Conservation (phyloP, 2,888 invertebrate species). For the Brachycybe producta region DNA sequence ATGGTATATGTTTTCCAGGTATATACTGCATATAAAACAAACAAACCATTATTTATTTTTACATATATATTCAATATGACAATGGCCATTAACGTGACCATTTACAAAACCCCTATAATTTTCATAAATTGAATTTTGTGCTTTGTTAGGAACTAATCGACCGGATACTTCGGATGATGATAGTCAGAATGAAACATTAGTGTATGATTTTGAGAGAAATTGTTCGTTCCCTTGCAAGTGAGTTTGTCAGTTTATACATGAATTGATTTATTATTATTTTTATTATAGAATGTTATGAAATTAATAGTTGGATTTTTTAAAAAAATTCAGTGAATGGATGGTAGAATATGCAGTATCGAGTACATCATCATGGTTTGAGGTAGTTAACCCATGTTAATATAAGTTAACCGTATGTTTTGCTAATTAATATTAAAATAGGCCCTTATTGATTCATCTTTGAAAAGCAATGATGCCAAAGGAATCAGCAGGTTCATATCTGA, state of each 20-base stretch:
- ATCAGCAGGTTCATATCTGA: not conserved
- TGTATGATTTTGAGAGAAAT: conserved; percentile 8
- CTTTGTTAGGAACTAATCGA: too few relatives aligned
- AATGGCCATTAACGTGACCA: not conserved
- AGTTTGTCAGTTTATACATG: not conserved
- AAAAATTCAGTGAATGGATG: conserved; percentile 15
- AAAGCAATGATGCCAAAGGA: not conserved
- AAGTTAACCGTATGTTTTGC: too few relatives aligned
- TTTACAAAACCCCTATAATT: not conserved
- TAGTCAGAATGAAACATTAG: not conserved
- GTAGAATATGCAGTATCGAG: conserved; percentile 9
- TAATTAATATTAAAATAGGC: not conserved
- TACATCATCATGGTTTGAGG: conserved; percentile 15
- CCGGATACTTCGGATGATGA: conserved; percentile 1
- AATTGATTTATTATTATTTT: not conserved
- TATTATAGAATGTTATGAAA: not conserved
- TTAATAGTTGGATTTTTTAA: not conserved
- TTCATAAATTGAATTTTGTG: not conserved
- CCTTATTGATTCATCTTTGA: not conserved
- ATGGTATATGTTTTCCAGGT: conserved; percentile 12
- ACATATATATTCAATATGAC: not conserved
- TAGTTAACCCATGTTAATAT: not conserved
- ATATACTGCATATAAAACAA: too few relatives aligned
- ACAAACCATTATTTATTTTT: not conserved
- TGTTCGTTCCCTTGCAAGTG: conserved; percentile 13